Conservation (phyloP, 2,113 vertebrate species). For the Toxostoma redivivum region DNA sequence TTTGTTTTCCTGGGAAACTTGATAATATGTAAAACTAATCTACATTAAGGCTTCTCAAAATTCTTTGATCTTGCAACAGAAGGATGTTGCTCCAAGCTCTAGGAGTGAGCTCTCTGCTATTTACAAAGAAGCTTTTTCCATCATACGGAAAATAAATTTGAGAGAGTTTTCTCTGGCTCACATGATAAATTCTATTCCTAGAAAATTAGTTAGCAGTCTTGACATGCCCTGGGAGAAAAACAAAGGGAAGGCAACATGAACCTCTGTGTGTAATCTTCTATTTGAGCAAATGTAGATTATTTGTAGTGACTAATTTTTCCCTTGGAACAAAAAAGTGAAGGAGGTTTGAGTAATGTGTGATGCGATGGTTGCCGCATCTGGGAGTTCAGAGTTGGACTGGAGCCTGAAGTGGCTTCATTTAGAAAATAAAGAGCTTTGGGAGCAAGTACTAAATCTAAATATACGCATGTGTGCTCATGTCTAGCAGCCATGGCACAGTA, state of each 20-base stretch:
- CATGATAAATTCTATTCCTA: neutral
- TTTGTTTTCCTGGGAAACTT: neutral
- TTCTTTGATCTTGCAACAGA: neutral
- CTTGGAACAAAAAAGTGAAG: neutral
- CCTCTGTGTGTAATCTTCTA: neutral
- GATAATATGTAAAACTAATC: neutral
- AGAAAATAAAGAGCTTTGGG: conserved; percentile 29
- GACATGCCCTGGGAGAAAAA: neutral
- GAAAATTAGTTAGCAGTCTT: conserved; percentile 14
- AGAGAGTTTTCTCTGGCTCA: neutral
- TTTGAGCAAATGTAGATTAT: neutral
- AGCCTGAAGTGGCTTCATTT: conserved; percentile 7
- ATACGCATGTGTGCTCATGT: neutral
- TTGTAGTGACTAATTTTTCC: conserved; percentile 18
- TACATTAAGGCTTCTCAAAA: neutral
- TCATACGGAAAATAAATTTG: neutral
- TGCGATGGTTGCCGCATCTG: neutral
- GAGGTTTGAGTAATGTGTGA: neutral
- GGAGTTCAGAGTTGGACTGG: neutral
- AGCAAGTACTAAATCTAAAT: neutral
- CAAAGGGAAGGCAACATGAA: neutral
- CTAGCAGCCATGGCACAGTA: neutral
- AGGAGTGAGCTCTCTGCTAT: neutral
- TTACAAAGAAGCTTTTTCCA: neutral
- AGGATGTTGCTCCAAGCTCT: neutral